phyloP scores from a whole-genome alignment of 2,113 vertebrate genomes.

The Aspiorhynchus laticeps region DNA sequence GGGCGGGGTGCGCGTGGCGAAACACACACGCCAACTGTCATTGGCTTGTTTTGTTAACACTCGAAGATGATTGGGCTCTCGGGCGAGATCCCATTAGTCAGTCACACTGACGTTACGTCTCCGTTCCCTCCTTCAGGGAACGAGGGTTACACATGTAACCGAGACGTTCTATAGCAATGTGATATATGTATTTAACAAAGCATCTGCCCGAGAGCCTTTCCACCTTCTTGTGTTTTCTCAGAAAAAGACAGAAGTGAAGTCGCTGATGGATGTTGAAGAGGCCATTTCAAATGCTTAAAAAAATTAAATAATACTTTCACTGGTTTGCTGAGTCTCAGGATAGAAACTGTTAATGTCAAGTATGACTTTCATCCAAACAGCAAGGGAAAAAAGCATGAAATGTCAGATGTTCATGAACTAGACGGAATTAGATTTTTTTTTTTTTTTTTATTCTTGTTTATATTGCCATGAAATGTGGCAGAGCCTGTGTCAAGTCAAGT shows the following conservation, averaged over 20 bases:
- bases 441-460: not conserved
- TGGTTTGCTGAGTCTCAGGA: no score
- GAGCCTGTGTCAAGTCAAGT: no score
- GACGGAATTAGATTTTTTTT: no score
- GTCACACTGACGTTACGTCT: no score
- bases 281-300: not conserved
- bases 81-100: no score
- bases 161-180: conserved; percentile 23
- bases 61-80: no score
- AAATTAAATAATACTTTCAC: not conserved
- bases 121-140: no score
- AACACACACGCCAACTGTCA: no score
- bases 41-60: no score
- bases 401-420: not conserved
- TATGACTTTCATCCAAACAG: not conserved
- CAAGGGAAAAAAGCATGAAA: not conserved
- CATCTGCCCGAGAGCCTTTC: conserved; percentile 44
- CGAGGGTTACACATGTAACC: no score
- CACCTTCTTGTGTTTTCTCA: conserved; percentile 17
- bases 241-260: not conserved
- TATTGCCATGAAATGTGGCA: not conserved
- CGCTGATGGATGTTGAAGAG: conserved; percentile 15
- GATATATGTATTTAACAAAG: conserved; percentile 60
- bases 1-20: no score
- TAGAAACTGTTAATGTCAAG: not conserved